Percentiles rank a stretch among this genome's conserved stretches.
phyloP scores from a whole-genome alignment of 2,113 vertebrate genomes.

The Furnarius figulus region DNA sequence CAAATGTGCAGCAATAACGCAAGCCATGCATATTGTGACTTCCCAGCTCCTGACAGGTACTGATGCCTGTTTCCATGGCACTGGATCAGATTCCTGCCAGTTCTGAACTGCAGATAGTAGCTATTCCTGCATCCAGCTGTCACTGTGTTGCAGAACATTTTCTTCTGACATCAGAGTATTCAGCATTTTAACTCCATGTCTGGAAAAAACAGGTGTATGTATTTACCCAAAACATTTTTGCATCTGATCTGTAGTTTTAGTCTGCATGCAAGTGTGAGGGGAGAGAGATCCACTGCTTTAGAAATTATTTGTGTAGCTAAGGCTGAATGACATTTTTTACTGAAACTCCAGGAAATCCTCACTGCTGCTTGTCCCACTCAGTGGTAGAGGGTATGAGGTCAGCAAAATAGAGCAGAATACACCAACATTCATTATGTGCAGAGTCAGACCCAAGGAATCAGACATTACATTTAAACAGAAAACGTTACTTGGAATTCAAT shows the following conservation, averaged over 20 bases:
- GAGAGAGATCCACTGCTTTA: not conserved
- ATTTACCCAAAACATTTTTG: slow-evolving; percentile 33
- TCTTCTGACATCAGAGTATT: slow-evolving; percentile 18
- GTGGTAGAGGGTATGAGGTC: not conserved
- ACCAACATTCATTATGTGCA: not conserved
- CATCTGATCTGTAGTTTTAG: not conserved
- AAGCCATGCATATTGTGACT: not conserved
- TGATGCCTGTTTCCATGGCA: slow-evolving; percentile 51
- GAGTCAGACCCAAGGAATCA: not conserved
- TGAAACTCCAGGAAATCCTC: not conserved
- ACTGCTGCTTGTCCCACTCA: not conserved
- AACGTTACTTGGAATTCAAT: not conserved
- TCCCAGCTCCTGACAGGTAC: slow-evolving; percentile 39
- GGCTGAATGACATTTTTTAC: not conserved
- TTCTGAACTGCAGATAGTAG: slow-evolving; percentile 25
- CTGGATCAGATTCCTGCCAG: slow-evolving; percentile 34
- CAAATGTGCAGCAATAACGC: not conserved
- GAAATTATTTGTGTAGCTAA: not conserved
- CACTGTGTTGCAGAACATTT: slow-evolving; percentile 22
- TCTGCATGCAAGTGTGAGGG: not conserved
- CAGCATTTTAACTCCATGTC: not conserved
- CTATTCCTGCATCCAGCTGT: slow-evolving; percentile 37
- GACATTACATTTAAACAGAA: not conserved
- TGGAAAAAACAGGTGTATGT: not conserved
- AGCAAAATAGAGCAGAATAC: not conserved